Conservation (phyloP, 1,140 invertebrate genomes). For the Sycophila sp. region DNA sequence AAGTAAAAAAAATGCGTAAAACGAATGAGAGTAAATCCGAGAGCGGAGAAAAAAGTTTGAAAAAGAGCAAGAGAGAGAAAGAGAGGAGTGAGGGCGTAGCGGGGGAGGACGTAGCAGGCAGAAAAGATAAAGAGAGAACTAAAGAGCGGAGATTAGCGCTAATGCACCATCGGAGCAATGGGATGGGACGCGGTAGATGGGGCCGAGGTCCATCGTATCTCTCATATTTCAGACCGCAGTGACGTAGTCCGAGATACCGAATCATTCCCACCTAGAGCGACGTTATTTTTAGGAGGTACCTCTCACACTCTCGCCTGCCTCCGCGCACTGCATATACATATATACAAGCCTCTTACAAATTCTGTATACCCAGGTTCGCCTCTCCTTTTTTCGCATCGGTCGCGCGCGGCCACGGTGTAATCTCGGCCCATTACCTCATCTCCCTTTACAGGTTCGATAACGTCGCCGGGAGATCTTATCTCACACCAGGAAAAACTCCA, state of each 20-base stretch:
- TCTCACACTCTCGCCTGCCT: constrained; percentile 35
- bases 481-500: constrained; percentile 10
- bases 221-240: constrained; percentile 67
- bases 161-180: constrained; percentile 65
- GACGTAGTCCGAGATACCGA: constrained; percentile 64
- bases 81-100: too few species aligned
- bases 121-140: constrained; percentile 65
- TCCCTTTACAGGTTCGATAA: constrained; percentile 25
- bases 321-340: constrained; percentile 19
- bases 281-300: constrained; percentile 57
- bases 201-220: constrained; percentile 63
- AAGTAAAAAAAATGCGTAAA: too few species aligned
- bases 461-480: constrained; percentile 11
- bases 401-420: background rate
- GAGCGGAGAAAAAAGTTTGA: background rate
- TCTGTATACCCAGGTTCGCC: background rate
- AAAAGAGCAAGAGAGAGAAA: constrained; percentile 29
- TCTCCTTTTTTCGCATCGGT: background rate
- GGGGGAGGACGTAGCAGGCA: constrained; percentile 42
- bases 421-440: background rate
- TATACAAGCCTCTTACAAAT: constrained; percentile 38
- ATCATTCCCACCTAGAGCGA: constrained; percentile 62
- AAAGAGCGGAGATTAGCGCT: constrained; percentile 68
- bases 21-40: background rate
- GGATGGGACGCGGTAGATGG: constrained; percentile 48